Conservation (phyloP, 2,888 invertebrate genomes). For the Aphidoletes aphidimyza region DNA sequence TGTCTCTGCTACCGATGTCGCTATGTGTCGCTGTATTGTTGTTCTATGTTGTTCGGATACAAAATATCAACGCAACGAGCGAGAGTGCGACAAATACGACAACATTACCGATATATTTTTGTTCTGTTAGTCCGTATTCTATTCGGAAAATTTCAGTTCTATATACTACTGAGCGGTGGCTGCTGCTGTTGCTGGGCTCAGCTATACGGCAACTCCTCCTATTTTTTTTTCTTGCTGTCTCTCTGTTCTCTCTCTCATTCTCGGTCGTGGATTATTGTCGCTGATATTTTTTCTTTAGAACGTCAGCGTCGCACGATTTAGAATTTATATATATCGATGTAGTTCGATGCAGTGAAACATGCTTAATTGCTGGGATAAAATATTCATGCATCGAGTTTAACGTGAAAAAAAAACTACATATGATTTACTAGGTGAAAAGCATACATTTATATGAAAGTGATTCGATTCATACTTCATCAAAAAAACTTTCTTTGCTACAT, state of each 20-base stretch:
- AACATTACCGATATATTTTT: constrained; percentile 52
- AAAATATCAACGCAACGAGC: constrained; percentile 47
- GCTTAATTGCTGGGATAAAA: not conserved
- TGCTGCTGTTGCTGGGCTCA: constrained; percentile 45
- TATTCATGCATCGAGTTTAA: constrained; percentile 23
- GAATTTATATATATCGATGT: constrained; percentile 27
- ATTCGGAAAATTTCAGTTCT: constrained; percentile 38
- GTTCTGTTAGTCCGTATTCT: constrained; percentile 40
- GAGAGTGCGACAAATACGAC: constrained; percentile 53
- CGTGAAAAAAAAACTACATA: not conserved
- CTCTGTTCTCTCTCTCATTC: constrained; percentile 29
- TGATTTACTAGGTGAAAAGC: no score
- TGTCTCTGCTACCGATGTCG: constrained; percentile 52
- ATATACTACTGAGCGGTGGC: constrained; percentile 17
- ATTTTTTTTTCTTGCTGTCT: constrained; percentile 50
- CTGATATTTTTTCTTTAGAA: not conserved
- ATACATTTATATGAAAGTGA: no score
- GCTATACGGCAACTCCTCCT: constrained; percentile 54
- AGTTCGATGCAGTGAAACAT: constrained; percentile 30
- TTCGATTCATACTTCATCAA: not conserved
- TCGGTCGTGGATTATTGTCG: constrained; percentile 14
- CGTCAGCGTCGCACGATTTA: constrained; percentile 15
- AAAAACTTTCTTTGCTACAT: no score
- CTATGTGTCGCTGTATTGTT: constrained; percentile 54
- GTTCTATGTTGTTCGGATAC: constrained; percentile 50